Evolutionary conservation across 2,113 vertebrate species (phyloP), one percentile per base, ranked within the genome.

Genomic region (Prochilodus magdalenae): DNA sequence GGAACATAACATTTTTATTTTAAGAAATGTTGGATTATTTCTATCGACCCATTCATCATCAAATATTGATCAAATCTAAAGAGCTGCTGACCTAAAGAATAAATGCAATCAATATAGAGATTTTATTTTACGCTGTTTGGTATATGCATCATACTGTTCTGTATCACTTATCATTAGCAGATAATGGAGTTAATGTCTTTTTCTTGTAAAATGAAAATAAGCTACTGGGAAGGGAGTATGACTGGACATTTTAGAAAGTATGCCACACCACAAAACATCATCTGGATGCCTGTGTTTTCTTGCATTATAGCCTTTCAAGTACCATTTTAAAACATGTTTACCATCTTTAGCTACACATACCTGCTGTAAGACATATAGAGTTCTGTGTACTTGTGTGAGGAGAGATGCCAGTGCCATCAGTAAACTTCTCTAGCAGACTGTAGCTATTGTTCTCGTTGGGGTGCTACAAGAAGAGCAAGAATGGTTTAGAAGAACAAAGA

Each of bases 321-420:
- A n/a, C 20, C 55, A 57, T 1, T 57, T 57, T 7, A n/a, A 0
- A 4, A 57, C 55, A 7, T 57, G 2, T 14, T 44, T 1, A 49
- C 14, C 8, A 15, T 49, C 14, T 51, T 51, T 51, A 51, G 55
- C 10, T 7, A 24, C 24, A 88, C 92, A 62, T 90, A 94, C 94
- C 94, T n/a, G 89, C 91, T 29, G 85, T 75, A 57, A 95, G 90
- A 0, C 89, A 90, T 0, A 95, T 3, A 0, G 83, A 88, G 80
- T 94, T 94, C 40, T 94, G 92, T 3, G 87, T 90, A 84, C 79
- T 70, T 51, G 33, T 20, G 10, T 89, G 77, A 0, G 93, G 93
- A 70, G 94, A 89, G 59, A 94, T 92, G 30, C 92, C 93, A 0
- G 4, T 82, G 15, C 89, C 93, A 1, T 93, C 88, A 3, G 59